Evolutionary conservation across 2,888 invertebrate species (phyloP), one percentile per base, ranked within the genome.

Genomic region (Pandemis cinnamomeana): DNA sequence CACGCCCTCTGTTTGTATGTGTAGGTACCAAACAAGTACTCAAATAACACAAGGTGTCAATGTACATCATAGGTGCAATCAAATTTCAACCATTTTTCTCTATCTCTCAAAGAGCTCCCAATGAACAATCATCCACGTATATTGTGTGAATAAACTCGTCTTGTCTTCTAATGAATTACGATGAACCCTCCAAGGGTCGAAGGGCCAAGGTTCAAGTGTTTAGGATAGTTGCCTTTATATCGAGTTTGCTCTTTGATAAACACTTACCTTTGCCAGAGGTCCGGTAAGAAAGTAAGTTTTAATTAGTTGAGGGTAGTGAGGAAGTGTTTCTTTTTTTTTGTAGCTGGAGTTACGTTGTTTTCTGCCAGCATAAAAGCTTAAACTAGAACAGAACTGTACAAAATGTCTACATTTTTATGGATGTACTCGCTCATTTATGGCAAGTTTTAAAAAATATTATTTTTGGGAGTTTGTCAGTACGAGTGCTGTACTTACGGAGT

Each of bases 201-300:
- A 55, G 58, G 46, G 48, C 63, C 4, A 13, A 6, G 48, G 72
- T 44, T 64, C 55, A 69, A 73, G 72, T 63, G 72, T 73, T 69
- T 46, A 55, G 51, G 72, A 73, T 73, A 69, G 68, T 64, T 72
- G 64, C 71, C 64, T 71, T 73, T 64, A 63, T 66, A 53, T 42
- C 72, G 63, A 27, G 46, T 69, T 46, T 27, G 58, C 46, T 15
- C 72, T 73, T 73, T 69, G 72, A 64, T 64, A 69, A 73, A 73
- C 72, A 72, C 69, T 72, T 55, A 72, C 72, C 72, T 72, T 48
- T 41, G 27, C 27, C n/a, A 36, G 51, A 48, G 66, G 66, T 3
- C 48, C 11, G n/a, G 20, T 64, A 48, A 60, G 68, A 48, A 41
- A 67, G 58, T 41, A 73, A 73, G 48, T 73, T 73, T 73, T 73